These are phyloP conservation scores for Caenorhabditis zanzibari DNA, from an alignment of 2,888 invertebrate genomes.

Conservation along the genomic window DNA sequence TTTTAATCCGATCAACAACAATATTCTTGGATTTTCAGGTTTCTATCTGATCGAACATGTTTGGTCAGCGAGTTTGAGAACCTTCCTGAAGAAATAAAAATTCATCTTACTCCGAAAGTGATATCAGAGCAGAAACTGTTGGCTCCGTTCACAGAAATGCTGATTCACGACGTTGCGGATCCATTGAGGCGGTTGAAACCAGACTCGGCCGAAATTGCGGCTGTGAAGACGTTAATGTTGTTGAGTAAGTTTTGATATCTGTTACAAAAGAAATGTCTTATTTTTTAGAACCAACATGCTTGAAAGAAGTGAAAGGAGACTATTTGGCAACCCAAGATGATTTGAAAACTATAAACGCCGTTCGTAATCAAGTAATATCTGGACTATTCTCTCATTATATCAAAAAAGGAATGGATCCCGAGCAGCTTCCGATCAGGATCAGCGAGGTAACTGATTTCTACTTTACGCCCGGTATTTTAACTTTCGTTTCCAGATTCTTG, in stretches of 20 bases:
- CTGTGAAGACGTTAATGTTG: constrained; percentile 71
- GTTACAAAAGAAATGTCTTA: too few species aligned
- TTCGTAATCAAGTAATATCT: constrained; percentile 60
- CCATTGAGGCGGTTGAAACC: constrained; percentile 65
- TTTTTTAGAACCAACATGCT: constrained; percentile 67
- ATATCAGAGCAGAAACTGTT: constrained; percentile 64
- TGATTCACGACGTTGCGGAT: constrained; percentile 68
- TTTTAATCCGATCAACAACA: background rate
- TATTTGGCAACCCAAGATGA: constrained; percentile 60
- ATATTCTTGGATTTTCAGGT: constrained; percentile 40
- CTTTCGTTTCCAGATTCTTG: constrained; percentile 50
- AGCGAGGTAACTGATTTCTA: constrained; percentile 30
- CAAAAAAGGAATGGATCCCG: constrained; percentile 34
- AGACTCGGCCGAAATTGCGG: constrained; percentile 65
- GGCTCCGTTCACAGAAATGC: constrained; percentile 60
- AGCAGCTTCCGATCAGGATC: constrained; percentile 44
- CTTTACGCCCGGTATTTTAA: background rate
- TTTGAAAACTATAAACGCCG: constrained; percentile 44
- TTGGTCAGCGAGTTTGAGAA: constrained; percentile 62
- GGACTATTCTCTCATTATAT: constrained; percentile 64
- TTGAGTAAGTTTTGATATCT: constrained; percentile 63
- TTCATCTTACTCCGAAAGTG: constrained; percentile 50
- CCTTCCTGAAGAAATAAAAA: constrained; percentile 56
- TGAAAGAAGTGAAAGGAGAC: constrained; percentile 42
- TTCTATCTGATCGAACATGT: constrained; percentile 62